A percentile compares a stretch with the other conserved stretches of the same genome.
phyloP scores from a whole-genome alignment of 1,140 invertebrate species.

The Drosophila pectinifera region DNA sequence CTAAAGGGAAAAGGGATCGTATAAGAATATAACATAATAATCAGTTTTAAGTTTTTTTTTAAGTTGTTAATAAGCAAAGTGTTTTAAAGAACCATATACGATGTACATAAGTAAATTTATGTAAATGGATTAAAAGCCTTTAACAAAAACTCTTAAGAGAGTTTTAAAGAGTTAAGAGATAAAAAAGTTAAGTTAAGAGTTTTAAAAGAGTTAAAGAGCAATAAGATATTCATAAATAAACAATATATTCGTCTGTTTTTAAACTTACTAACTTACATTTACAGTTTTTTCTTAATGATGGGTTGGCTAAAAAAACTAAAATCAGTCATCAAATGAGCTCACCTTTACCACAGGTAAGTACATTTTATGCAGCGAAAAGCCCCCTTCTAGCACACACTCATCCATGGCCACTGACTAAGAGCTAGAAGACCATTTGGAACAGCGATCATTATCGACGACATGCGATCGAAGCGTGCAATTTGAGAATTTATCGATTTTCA shows the following conservation, averaged over 20 bases:
- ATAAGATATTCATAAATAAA: no score
- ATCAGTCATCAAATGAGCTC: constrained; percentile 4
- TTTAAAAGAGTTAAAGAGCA: no score
- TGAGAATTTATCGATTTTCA: constrained; percentile 79
- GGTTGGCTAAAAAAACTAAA: neutral
- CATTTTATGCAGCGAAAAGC: neutral
- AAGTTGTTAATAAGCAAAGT: no score
- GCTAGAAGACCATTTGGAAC: constrained; percentile 50
- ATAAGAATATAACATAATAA: no score
- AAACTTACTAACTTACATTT: neutral
- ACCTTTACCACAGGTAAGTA: constrained; percentile 3
- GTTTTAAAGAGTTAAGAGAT: no score
- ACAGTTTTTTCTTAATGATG: neutral
- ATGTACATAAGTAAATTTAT: no score
- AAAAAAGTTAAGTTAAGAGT: no score
- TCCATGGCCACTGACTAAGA: constrained; percentile 44
- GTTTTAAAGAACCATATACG: no score
- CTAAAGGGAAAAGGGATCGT: no score
- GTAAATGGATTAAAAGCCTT: neutral
- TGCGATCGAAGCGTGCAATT: constrained; percentile 79
- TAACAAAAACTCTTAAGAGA: neutral
- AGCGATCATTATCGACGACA: constrained; percentile 67
- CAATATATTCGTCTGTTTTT: neutral
- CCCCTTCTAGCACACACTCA: constrained; percentile 15
- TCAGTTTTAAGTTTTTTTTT: no score